phyloP scores from a whole-genome alignment of 2,888 invertebrate genomes.

The Thyatira batis region DNA sequence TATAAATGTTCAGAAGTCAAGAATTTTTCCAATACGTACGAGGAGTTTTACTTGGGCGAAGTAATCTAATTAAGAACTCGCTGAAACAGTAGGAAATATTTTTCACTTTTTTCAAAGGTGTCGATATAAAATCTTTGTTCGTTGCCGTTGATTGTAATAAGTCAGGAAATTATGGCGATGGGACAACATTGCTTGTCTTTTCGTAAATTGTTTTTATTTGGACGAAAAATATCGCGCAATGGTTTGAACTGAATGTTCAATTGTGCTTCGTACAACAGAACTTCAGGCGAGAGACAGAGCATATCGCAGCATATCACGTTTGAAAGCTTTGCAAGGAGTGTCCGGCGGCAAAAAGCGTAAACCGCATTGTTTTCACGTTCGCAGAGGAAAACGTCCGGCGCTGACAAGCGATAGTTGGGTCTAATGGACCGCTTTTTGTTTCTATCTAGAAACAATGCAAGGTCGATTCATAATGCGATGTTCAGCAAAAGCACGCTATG shows the following conservation, averaged over 20 bases:
- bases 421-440: conserved; percentile 71
- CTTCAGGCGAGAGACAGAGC: conserved; percentile 43
- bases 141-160: background rate
- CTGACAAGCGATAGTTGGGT: conserved; percentile 57
- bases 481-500: background rate
- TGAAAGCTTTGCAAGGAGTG: conserved; percentile 60
- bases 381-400: conserved; percentile 57
- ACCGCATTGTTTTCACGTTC: conserved; percentile 68
- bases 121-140: background rate
- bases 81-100: conserved; percentile 39
- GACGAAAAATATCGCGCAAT: conserved; percentile 21
- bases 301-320: conserved; percentile 61
- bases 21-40: conserved; percentile 43
- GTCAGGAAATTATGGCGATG: background rate
- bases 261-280: conserved; percentile 49
- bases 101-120: conserved; percentile 8
- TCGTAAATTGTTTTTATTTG: conserved; percentile 30
- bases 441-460: conserved; percentile 44
- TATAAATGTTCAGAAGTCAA: conserved; percentile 36
- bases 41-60: conserved; percentile 37
- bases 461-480: background rate
- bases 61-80: conserved; percentile 51
- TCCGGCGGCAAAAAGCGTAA: conserved; percentile 69
- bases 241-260: conserved; percentile 35
- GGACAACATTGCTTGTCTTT: background rate